Evolutionary conservation across 2,113 vertebrate genomes (phyloP).

Genomic region (Cyprinodon tularosa): DNA sequence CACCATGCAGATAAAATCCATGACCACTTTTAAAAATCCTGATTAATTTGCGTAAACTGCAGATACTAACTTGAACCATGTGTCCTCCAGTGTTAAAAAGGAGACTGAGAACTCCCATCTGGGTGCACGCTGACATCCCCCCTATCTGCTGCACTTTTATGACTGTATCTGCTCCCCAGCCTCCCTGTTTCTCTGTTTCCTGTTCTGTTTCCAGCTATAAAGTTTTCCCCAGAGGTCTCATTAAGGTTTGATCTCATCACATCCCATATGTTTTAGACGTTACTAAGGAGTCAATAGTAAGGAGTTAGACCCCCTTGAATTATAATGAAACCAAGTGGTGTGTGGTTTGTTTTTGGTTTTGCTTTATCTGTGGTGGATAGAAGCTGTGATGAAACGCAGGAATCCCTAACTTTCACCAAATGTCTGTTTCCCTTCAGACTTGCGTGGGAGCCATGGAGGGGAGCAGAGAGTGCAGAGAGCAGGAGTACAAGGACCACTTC

Average conservation of each 20-base stretch:
- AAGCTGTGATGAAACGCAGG: constrained; percentile 54
- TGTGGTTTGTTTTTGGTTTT: constrained; percentile 6
- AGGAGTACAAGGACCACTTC: constrained; percentile 88
- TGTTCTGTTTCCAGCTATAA: constrained; percentile 25
- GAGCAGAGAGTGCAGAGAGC: constrained; percentile 90
- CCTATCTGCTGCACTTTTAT: constrained; percentile 8
- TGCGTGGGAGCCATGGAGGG: constrained; percentile 87
- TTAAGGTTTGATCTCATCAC: constrained; percentile 46
- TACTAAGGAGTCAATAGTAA: constrained; percentile 14
- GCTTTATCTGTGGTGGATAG: constrained; percentile 38
- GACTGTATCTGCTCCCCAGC: constrained; percentile 2
- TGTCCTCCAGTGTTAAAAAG: background rate
- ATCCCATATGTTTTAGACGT: constrained; percentile 25
- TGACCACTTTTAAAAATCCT: background rate
- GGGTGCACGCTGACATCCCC: constrained; percentile 2
- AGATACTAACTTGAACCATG: background rate
- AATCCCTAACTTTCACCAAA: constrained; percentile 58
- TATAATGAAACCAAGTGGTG: constrained; percentile 24
- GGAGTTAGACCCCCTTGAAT: constrained; percentile 3
- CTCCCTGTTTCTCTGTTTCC: constrained; percentile 8
- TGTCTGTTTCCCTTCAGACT: constrained; percentile 72
- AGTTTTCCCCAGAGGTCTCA: constrained; percentile 42
- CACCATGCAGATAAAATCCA: too few relatives aligned
- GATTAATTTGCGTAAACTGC: background rate
- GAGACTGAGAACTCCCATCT: background rate